Percentiles rank a stretch among this genome's conserved stretches.
phyloP scores from a whole-genome alignment of 2,113 vertebrate genomes.

The Fulmarus glacialis region DNA sequence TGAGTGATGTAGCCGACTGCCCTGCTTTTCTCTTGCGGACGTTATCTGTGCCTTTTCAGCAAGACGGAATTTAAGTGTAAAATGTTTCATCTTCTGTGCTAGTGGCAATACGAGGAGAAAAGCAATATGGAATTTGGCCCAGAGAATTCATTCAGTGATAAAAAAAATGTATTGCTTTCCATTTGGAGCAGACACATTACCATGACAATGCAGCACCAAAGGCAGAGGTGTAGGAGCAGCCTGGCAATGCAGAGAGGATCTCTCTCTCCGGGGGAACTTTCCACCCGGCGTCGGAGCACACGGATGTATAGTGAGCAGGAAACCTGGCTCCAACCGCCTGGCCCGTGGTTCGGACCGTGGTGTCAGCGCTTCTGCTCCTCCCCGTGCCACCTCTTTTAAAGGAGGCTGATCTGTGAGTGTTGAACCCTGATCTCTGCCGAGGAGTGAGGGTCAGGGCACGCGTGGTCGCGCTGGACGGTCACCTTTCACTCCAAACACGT shows the following conservation, averaged over 20 bases:
- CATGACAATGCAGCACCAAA: neutral
- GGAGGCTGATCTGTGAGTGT: neutral
- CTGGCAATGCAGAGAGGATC: neutral
- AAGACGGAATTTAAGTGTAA: neutral
- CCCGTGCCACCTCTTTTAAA: neutral
- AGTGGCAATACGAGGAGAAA: neutral
- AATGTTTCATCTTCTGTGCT: neutral
- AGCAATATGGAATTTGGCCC: neutral
- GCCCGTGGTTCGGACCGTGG: neutral
- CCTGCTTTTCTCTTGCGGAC: neutral
- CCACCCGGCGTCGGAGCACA: rapidly evolving
- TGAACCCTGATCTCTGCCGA: neutral
- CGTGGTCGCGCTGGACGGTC: neutral
- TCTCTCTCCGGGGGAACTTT: neutral
- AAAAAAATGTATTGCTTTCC: neutral
- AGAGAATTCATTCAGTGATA: neutral
- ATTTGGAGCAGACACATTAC: neutral
- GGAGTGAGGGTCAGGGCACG: rapidly evolving
- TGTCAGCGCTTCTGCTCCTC: neutral
- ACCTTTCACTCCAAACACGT: neutral
- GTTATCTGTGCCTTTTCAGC: neutral
- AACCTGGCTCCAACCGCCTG: neutral
- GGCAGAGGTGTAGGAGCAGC: neutral
- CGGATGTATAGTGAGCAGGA: rapidly evolving
- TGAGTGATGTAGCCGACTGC: neutral